These are phyloP conservation scores for Pogonocichla stellata DNA, from an alignment of 2,113 vertebrate genomes.

Conservation along the genomic window DNA sequence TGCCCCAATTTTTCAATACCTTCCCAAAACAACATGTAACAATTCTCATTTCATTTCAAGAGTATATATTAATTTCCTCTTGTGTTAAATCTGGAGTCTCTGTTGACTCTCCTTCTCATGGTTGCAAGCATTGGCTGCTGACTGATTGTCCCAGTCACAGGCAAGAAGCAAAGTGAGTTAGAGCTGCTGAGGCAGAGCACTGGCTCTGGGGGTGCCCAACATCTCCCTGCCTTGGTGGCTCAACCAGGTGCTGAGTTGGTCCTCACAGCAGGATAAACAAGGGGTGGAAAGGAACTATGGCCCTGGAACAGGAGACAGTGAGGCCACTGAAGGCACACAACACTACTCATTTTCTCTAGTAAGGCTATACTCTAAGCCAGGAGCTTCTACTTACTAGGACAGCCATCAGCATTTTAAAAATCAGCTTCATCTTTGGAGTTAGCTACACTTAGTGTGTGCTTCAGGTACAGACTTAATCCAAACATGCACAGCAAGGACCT, in stretches of 20 bases:
- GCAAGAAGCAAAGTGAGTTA: accelerated
- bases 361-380: background rate
- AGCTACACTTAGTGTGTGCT: background rate
- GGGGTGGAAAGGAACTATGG: background rate
- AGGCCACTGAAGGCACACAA: background rate
- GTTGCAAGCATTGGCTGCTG: background rate
- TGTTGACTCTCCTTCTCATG: background rate
- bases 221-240: background rate
- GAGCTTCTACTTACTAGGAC: background rate
- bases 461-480: background rate
- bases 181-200: background rate
- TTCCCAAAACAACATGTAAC: background rate
- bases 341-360: background rate
- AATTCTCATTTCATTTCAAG: background rate
- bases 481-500: background rate
- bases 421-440: background rate
- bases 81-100: background rate
- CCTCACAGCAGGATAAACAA: background rate
- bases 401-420: background rate
- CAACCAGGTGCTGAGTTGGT: background rate
- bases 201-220: background rate
- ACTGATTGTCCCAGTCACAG: background rate
- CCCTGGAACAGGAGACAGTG: background rate
- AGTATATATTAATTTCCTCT: background rate
- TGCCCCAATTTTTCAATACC: background rate